A percentile compares a stretch with the other conserved stretches of the same genome.
Evolutionary conservation across 2,113 vertebrate genomes (phyloP).

Genomic region (Malaclemys terrapin): DNA sequence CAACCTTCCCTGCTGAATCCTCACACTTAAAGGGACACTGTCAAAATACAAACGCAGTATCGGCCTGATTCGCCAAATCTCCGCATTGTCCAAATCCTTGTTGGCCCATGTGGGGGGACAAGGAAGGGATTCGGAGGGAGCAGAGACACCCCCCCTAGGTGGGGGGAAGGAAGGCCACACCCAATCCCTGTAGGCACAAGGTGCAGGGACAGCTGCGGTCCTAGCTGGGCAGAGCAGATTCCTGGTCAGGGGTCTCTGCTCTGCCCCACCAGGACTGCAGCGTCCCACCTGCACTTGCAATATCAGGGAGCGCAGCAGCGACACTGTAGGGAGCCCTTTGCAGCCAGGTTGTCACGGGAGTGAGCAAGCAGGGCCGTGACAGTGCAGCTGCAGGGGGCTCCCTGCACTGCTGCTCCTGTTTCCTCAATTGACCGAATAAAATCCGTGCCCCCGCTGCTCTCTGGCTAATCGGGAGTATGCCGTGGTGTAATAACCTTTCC

Average conservation of each 20-base stretch:
- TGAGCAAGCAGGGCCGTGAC: background rate
- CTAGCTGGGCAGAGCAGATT: background rate
- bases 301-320: background rate
- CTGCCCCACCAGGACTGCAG: background rate
- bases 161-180: too few relatives aligned
- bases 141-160: rapidly evolving
- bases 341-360: background rate
- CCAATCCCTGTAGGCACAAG: background rate
- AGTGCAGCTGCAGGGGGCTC: background rate
- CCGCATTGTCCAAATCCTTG: background rate
- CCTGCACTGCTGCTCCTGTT: background rate
- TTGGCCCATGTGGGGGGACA: background rate
- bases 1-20: rapidly evolving
- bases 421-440: background rate
- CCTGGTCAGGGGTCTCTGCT: too few relatives aligned
- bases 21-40: background rate
- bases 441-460: background rate
- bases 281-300: background rate
- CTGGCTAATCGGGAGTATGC: background rate
- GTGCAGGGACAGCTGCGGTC: background rate
- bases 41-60: background rate
- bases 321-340: too few relatives aligned
- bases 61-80: background rate
- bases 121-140: background rate
- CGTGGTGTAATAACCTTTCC: rapidly evolving